Evolutionary conservation across 2,797 vertebrate genomes (phyloP), one percentile per base, ranked within the genome.

Genomic region (Acestrorhynchus altus): DNA sequence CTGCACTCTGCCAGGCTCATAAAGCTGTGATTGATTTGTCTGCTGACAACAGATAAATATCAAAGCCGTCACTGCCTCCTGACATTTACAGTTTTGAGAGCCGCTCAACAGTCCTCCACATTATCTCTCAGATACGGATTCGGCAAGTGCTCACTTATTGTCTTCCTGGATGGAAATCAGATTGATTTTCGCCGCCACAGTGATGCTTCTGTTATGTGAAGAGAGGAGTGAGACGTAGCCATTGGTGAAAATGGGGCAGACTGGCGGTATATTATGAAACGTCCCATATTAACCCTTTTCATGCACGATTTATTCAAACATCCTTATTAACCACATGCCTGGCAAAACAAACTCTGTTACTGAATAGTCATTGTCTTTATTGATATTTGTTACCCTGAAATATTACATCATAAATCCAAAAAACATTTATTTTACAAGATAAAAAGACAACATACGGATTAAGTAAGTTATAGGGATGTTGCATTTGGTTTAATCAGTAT

Each of bases 1-100:
- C 16, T n/a, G 59, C 59, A 61, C 59, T 61, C 59, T 4, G 31
- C n/a, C 71, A 60, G 51, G 26, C 71, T 61, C 57, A 61, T 73
- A 61, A 61, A 73, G 71, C 42, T 16, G 20, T 57, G 71, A 73
- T 73, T 73, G 71, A 73, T 73, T 59, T 28, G 56, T 72, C 51
- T 61, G 44, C 56, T 31, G 56, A 57, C 57, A 47, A 46, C 40
- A 57, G 71, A 73, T 57, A 73, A 73, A 61, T 73, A 73, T 73
- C 60, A 73, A 49, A 60, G 60, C 71, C 61, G 71, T 61, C 60
- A 47, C 35, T 35, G 4, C 56, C 57, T 60, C 56, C 42, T 73
- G 71, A 73, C 71, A 73, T 73, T 72, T 60, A 72, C 54, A 10
- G 46, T 56, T 35, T 28, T 22, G 70, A 60, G 40, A 28, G 57